These are phyloP conservation scores for Rhinolophus ferrumequinum DNA, from an alignment of 2,113 vertebrate species.

Conservation along the genomic window DNA sequence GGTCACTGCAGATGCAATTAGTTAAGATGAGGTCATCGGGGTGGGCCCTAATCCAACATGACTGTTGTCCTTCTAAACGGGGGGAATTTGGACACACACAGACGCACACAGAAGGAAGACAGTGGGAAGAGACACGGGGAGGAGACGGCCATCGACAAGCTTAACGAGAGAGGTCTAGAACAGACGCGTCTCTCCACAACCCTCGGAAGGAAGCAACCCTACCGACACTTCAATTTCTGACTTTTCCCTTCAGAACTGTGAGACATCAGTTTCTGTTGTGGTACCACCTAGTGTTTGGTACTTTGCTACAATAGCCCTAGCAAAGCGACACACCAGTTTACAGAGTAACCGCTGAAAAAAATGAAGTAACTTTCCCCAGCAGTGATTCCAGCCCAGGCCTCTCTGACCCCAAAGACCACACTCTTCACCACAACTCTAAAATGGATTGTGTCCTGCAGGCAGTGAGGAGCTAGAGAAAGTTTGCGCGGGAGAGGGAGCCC, in stretches of 20 bases:
- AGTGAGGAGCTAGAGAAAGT: not conserved
- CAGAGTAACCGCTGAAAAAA: not conserved
- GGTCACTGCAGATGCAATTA: not conserved
- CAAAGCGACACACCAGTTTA: not conserved
- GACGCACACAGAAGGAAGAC: not conserved
- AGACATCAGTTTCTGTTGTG: not conserved
- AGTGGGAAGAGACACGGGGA: not conserved
- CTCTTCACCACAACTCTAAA: not conserved
- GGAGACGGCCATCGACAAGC: not conserved
- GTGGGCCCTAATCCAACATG: not conserved
- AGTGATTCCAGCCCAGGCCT: not conserved
- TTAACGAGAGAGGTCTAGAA: not conserved
- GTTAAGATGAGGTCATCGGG: not conserved
- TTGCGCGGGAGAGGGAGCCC: not conserved
- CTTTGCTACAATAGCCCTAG: not conserved
- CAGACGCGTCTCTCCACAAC: not conserved
- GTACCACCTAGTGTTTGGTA: not conserved
- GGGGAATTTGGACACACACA: not conserved
- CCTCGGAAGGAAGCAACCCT: not conserved
- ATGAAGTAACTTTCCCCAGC: not conserved
- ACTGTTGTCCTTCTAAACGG: not conserved
- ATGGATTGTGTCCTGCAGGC: accelerated
- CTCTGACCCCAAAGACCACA: not conserved
- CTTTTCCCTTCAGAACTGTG: not conserved
- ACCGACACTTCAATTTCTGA: not conserved